Base-by-base conservation (phyloP, 2,888 invertebrate genomes). In the Ditula angustiorana region DNA sequence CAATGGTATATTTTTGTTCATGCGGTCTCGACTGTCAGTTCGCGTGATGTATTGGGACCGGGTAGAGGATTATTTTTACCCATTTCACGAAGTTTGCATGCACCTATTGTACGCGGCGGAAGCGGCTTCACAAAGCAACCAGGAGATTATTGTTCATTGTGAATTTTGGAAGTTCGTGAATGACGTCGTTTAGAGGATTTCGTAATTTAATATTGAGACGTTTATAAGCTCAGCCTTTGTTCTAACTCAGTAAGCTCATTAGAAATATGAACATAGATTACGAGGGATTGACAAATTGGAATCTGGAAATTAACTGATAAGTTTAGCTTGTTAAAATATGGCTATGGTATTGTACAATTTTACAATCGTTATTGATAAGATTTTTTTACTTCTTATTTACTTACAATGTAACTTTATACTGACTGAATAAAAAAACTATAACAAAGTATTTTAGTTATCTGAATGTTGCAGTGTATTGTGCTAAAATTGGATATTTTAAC, bases 81-180 rank as follows among this genome's bases (percentile, higher is more conserved):
- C 88, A 88, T 92, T 91, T 90, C 88, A 90, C 88, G 75, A 91
- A 90, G 89, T 92, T 92, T 87, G 90, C 92, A 89, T 89, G 90
- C 90, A 85, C 82, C 91, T 86, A 90, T 92, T 92, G 91, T 92
- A 74, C 70, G 73, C 76, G 74, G 75, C 91, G 92, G 92, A 92
- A 92, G 90, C 91, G 91, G 90, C 85, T 71, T 76, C 71, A 87
- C 88, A 92, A 92, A 90, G 89, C 81, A 75, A 73, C 79, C 78
- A 74, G 79, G 80, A 84, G 89, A 88, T 88, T 87, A 87, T 87
- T 87, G 79, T 84, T 80, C 76, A 79, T 79, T 75, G 79, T 74
- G 78, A 77, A 79, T 80, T 85, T 85, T 77, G 79, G 78, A 78
- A 78, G 82, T 76, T 81, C 75, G 75, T 83, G 82, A 88, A 87